Conservation (phyloP, 2,888 invertebrate genomes). For the Cephus nigrinus region DNA sequence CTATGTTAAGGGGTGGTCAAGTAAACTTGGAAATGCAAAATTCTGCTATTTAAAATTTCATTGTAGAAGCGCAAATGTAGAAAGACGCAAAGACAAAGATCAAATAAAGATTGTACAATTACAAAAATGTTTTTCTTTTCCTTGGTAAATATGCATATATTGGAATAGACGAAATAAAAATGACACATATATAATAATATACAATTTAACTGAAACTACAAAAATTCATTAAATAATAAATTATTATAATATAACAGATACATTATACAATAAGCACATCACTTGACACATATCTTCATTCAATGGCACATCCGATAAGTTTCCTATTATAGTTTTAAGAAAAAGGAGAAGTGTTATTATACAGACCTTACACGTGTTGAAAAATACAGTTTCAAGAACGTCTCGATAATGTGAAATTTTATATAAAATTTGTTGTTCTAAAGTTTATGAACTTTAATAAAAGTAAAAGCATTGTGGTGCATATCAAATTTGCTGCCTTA, state of each 20-base stretch:
- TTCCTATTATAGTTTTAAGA: neutral
- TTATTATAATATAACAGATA: neutral
- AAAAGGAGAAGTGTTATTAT: too few relatives aligned
- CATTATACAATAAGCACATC: neutral
- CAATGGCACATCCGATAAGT: neutral
- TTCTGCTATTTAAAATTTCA: too few relatives aligned
- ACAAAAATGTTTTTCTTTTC: too few relatives aligned
- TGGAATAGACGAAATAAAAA: too few relatives aligned
- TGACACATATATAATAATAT: neutral
- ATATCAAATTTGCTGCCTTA: neutral
- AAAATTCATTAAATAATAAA: neutral
- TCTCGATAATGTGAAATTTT: neutral
- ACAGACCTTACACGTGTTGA: neutral
- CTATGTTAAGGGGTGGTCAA: too few relatives aligned
- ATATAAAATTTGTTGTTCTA: neutral
- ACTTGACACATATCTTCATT: neutral
- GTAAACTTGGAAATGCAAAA: too few relatives aligned
- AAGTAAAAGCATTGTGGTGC: neutral
- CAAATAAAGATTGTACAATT: too few relatives aligned
- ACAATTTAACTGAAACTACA: neutral
- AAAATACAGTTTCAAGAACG: neutral
- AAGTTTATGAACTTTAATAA: neutral
- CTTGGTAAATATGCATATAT: too few relatives aligned
- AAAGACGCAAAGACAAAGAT: too few relatives aligned
- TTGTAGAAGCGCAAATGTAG: too few relatives aligned